Conservation (phyloP, 2,888 invertebrate species). For the Conus canariensis region DNA sequence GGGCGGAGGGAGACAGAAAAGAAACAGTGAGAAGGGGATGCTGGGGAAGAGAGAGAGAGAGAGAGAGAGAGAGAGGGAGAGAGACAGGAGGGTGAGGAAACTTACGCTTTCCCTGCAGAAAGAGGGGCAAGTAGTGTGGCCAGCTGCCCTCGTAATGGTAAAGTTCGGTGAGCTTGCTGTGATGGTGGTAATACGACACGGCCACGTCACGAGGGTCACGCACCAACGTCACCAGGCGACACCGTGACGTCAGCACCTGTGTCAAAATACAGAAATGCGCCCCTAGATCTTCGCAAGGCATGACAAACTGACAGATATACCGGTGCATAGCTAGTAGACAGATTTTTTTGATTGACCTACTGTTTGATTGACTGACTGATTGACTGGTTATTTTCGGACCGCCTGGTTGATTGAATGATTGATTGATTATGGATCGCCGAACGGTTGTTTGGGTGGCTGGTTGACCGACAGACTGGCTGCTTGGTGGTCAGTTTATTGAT, state of each 20-base stretch:
- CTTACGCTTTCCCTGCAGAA: slow-evolving; percentile 35
- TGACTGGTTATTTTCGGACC: too few species aligned
- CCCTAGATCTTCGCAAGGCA: too few species aligned
- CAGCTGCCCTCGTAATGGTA: slow-evolving; percentile 49
- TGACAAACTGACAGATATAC: too few species aligned
- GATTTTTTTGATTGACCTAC: too few species aligned
- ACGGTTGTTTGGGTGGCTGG: too few species aligned
- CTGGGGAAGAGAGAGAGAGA: neutral
- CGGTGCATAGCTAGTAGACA: too few species aligned
- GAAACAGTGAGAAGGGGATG: neutral
- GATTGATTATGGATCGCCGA: too few species aligned
- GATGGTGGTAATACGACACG: slow-evolving; percentile 48
- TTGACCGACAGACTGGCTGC: too few species aligned
- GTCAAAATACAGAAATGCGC: neutral
- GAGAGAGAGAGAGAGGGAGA: slow-evolving; percentile 13
- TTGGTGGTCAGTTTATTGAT: too few species aligned
- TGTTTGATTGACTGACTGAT: too few species aligned
- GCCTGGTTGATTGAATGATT: too few species aligned
- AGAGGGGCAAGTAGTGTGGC: slow-evolving; percentile 45
- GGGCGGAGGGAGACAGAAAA: neutral
- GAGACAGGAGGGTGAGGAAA: neutral
- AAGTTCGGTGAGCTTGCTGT: slow-evolving; percentile 39
- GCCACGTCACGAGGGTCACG: slow-evolving; percentile 48
- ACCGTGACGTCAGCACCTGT: slow-evolving; percentile 34
- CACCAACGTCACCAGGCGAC: slow-evolving; percentile 35